These are phyloP conservation scores for Alfaro cultratus DNA, from an alignment of 2,797 vertebrate genomes.

Conservation along the genomic window DNA sequence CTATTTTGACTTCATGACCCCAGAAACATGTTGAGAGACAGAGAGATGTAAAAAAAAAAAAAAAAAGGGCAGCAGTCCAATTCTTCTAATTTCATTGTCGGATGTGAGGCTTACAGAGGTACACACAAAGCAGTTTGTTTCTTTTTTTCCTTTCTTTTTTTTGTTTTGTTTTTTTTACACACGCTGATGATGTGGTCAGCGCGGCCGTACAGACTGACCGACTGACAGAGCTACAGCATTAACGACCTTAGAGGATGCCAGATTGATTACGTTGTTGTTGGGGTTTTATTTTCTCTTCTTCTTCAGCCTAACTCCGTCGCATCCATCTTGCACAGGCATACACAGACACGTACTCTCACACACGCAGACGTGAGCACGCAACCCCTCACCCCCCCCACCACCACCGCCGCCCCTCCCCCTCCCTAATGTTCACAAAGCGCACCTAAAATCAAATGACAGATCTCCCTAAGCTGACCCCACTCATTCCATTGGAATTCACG, in stretches of 20 bases:
- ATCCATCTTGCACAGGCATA: conserved; percentile 57
- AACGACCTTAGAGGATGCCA: conserved; percentile 69
- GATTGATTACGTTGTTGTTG: conserved; percentile 53
- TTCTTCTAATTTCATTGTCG: conserved; percentile 36
- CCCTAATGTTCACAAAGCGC: conserved; percentile 68
- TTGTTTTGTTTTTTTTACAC: conserved; percentile 22
- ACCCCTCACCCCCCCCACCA: conserved; percentile 14
- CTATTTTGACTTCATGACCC: not conserved
- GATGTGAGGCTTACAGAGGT: conserved; percentile 47
- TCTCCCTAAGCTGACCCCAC: conserved; percentile 70
- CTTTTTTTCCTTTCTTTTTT: too few species aligned
- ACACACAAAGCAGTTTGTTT: conserved; percentile 37
- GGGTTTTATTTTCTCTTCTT: conserved; percentile 8
- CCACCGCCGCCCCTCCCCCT: not conserved
- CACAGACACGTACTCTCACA: conserved; percentile 34
- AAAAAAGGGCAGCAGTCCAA: conserved; percentile 31
- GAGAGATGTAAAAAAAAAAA: conserved; percentile 1
- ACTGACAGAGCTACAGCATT: conserved; percentile 57
- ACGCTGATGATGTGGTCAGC: conserved; percentile 50
- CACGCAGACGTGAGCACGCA: conserved; percentile 46
- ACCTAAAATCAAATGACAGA: conserved; percentile 74
- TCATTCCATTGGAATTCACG: conserved; percentile 82
- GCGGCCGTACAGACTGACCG: conserved; percentile 12
- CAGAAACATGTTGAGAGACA: conserved; percentile 39
- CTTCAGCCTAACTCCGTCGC: conserved; percentile 57